Conservation (phyloP, 2,797 vertebrate genomes). For the Urocyon cinereoargenteus region DNA sequence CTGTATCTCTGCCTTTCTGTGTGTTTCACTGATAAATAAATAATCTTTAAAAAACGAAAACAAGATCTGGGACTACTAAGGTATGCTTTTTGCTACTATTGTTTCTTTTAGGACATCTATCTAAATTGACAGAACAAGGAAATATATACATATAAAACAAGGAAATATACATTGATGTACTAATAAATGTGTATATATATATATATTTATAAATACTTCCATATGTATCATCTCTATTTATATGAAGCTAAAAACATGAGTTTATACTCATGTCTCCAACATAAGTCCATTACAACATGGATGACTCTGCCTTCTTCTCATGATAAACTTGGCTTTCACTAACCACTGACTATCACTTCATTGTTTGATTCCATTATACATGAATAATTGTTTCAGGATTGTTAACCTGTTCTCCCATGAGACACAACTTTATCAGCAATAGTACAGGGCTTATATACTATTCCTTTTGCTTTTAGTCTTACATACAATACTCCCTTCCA, state of each 20-base stretch:
- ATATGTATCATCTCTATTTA: not conserved
- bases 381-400: not conserved
- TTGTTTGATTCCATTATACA: not conserved
- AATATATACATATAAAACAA: not conserved
- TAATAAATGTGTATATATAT: not conserved
- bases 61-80: not conserved
- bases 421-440: not conserved
- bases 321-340: not conserved
- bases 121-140: not conserved
- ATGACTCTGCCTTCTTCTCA: not conserved
- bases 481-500: not conserved
- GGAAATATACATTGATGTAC: not conserved
- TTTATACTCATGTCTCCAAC: not conserved
- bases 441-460: not conserved
- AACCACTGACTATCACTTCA: not conserved
- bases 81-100: not conserved
- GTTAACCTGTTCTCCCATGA: not conserved
- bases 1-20: too few species aligned
- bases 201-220: not conserved
- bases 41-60: not conserved
- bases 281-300: not conserved
- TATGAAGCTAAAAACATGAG: not conserved
- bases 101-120: not conserved
- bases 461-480: not conserved
- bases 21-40: too few species aligned